phyloP scores from a whole-genome alignment of 92 coral and sea anemone genomes.

The Epizoanthus scotinus region DNA sequence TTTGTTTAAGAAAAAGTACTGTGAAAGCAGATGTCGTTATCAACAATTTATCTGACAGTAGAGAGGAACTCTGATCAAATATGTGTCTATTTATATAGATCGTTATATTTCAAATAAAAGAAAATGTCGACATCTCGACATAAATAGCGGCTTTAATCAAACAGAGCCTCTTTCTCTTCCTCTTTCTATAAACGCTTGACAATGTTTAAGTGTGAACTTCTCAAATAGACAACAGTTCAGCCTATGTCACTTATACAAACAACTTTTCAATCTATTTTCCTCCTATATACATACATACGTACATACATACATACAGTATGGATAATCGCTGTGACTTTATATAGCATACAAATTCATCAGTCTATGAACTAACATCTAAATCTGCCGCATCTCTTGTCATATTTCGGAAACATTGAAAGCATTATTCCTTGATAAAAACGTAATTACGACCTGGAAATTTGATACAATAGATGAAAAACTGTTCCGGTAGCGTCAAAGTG shows the following conservation, averaged over 20 bases:
- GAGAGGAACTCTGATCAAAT: slow-evolving; percentile 9
- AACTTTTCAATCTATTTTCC: not conserved
- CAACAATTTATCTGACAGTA: not conserved
- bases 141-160: not conserved
- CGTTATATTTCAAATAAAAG: not conserved
- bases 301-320: not conserved
- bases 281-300: not conserved
- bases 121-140: not conserved
- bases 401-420: too few species aligned
- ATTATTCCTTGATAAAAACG: too few species aligned
- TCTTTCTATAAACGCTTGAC: not conserved
- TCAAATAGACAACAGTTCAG: not conserved
- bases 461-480: too few species aligned
- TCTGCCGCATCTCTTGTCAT: too few species aligned
- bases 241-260: slow-evolving; percentile 21
- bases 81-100: not conserved
- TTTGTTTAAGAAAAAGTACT: not conserved
- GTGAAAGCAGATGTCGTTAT: slow-evolving; percentile 1
- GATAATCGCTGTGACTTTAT: not conserved
- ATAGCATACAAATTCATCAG: not conserved
- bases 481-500: too few species aligned
- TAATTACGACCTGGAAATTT: too few species aligned
- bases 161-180: not conserved
- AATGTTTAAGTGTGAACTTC: not conserved
- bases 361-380: not conserved